A percentile compares a stretch with the other conserved stretches of the same genome.
phyloP scores from a whole-genome alignment of 1,140 invertebrate species.

The Atta texana region DNA sequence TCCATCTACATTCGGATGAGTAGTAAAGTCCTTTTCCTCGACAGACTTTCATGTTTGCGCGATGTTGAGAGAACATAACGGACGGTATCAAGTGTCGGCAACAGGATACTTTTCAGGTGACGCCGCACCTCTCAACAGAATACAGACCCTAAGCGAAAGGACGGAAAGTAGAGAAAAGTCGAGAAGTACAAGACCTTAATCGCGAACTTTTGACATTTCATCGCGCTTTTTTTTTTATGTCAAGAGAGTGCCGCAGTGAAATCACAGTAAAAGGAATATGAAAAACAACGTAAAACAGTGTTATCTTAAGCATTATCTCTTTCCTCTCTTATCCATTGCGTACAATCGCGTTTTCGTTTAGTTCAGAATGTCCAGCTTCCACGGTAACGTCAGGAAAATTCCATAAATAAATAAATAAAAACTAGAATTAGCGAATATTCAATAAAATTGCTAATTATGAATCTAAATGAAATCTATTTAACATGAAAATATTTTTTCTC shows the following conservation, averaged over 20 bases:
- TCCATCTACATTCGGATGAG: slow-evolving; percentile 30
- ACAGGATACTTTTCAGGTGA: slow-evolving; percentile 38
- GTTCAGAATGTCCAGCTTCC: not conserved
- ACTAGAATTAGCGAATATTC: not conserved
- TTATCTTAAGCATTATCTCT: slow-evolving; percentile 8
- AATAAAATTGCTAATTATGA: not conserved
- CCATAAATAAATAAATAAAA: slow-evolving; percentile 22
- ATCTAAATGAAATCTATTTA: not conserved
- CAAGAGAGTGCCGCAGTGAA: not conserved
- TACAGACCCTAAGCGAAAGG: not conserved
- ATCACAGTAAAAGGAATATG: not conserved
- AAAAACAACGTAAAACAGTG: slow-evolving; percentile 1
- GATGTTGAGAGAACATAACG: not conserved
- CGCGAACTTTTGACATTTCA: slow-evolving; percentile 25
- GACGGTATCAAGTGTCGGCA: not conserved
- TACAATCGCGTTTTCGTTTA: not conserved
- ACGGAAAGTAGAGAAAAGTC: not conserved
- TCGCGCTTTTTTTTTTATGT: not conserved
- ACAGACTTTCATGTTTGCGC: slow-evolving; percentile 33
- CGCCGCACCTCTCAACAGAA: not conserved
- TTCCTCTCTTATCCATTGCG: not conserved
- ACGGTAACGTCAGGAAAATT: not conserved
- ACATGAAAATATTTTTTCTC: not conserved
- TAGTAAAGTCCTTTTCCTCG: not conserved
- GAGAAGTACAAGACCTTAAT: not conserved